Conservation (phyloP, 2,797 vertebrate genomes). For the Anomalospiza imberbis region DNA sequence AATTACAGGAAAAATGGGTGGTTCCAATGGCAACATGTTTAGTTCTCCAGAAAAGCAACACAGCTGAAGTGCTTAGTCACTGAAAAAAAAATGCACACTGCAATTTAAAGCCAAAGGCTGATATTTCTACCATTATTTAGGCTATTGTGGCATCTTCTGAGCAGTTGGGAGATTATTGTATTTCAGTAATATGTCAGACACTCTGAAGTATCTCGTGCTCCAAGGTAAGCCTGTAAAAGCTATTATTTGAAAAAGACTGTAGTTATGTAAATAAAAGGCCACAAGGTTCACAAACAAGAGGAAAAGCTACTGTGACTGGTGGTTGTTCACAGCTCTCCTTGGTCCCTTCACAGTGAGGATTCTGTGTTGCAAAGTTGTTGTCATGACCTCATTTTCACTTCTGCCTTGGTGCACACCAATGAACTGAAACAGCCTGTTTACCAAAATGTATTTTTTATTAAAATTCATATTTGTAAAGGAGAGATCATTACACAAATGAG, state of each 20-base stretch:
- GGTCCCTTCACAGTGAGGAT: neutral
- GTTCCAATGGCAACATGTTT: neutral
- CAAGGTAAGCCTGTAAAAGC: neutral
- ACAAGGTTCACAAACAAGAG: neutral
- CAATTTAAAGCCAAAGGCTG: neutral
- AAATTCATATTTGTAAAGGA: conserved; percentile 62
- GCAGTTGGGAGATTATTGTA: neutral
- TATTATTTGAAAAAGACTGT: neutral
- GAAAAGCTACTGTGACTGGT: neutral
- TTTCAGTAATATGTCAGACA: neutral
- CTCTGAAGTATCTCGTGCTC: neutral
- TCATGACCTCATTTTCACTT: neutral
- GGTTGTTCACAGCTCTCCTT: neutral
- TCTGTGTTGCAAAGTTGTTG: neutral
- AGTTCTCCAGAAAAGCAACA: neutral
- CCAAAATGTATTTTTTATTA: conserved; percentile 67
- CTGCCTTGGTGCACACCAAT: neutral
- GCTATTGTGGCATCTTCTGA: neutral
- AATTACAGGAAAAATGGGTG: conserved; percentile 8
- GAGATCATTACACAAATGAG: conserved; percentile 50
- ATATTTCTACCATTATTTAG: neutral
- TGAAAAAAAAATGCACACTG: neutral
- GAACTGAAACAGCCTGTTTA: neutral
- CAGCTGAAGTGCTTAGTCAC: neutral
- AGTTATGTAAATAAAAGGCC: neutral